These are phyloP conservation scores for Hippocampus abdominalis DNA, from an alignment of 2,113 vertebrate genomes.

Conservation along the genomic window DNA sequence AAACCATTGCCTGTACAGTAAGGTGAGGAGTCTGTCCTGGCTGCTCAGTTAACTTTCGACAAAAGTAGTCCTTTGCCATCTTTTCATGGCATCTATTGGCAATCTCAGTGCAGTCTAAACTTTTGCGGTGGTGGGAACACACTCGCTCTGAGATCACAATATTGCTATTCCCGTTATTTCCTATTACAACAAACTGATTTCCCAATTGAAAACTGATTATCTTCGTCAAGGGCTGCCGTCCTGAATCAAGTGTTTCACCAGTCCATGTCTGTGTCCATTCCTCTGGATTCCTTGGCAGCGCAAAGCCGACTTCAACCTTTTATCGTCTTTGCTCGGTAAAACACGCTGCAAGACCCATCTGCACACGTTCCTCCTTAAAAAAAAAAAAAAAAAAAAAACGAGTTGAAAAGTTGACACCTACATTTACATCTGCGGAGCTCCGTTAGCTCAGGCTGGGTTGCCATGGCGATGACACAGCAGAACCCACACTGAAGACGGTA, in stretches of 20 bases:
- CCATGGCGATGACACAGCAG: conserved; percentile 63
- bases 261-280: conserved; percentile 2
- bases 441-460: conserved; percentile 47
- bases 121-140: no score
- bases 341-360: conserved; percentile 46
- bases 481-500: conserved; percentile 58
- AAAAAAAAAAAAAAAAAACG: neutral
- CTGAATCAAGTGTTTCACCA: neutral
- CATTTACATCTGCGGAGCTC: conserved; percentile 37
- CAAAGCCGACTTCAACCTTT: conserved; percentile 58
- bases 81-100: no score
- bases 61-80: no score
- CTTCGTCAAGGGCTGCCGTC: neutral
- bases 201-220: neutral
- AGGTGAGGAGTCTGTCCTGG: no score
- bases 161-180: neutral
- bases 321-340: conserved; percentile 35
- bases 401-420: conserved; percentile 30
- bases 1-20: no score
- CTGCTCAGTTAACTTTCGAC: no score
- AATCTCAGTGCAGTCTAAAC: no score
- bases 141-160: no score
- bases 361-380: conserved; percentile 1
- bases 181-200: neutral
- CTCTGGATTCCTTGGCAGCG: conserved; percentile 42